Percentiles rank a stretch among this genome's conserved stretches.
Conservation (phyloP, 2,888 invertebrate species). For the Bembecia ichneumoniformis region DNA sequence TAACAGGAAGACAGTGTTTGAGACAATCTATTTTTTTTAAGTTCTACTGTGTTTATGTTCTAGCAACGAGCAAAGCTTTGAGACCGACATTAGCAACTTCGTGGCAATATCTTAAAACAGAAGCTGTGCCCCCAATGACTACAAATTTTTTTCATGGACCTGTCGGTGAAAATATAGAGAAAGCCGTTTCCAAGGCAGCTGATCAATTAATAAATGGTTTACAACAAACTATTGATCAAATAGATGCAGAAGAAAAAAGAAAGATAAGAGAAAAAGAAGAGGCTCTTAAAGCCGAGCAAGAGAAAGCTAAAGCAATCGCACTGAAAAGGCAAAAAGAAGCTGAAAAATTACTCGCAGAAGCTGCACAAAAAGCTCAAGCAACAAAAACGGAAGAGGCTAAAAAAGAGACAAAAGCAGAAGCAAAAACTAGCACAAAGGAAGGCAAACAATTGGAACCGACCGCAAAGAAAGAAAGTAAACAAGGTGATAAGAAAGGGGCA, state of each 20-base stretch:
- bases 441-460: conserved; percentile 11
- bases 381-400: conserved; percentile 8
- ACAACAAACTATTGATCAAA: conserved; percentile 24
- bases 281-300: conserved; percentile 28
- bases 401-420: conserved; percentile 18
- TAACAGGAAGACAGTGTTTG: no score
- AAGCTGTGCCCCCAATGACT: conserved; percentile 49
- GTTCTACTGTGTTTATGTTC: conserved; percentile 13
- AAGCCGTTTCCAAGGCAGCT: conserved; percentile 15
- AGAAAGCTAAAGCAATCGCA: conserved; percentile 29
- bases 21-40: not conserved
- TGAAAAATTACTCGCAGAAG: conserved; percentile 14
- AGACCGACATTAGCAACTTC: conserved; percentile 23
- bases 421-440: conserved; percentile 6
- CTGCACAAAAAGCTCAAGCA: conserved; percentile 5
- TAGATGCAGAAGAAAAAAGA: conserved; percentile 30
- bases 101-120: conserved; percentile 56
- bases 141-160: conserved; percentile 31
- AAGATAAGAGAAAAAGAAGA: conserved; percentile 25
- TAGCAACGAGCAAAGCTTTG: conserved; percentile 32
- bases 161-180: conserved; percentile 34
- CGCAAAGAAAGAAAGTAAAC: conserved; percentile 12
- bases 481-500: conserved; percentile 10
- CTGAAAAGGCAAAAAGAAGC: conserved; percentile 20
- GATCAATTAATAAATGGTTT: conserved; percentile 25